These are phyloP conservation scores for Trichogramma dendrolimi DNA, from an alignment of 2,888 invertebrate species.

Conservation along the genomic window DNA sequence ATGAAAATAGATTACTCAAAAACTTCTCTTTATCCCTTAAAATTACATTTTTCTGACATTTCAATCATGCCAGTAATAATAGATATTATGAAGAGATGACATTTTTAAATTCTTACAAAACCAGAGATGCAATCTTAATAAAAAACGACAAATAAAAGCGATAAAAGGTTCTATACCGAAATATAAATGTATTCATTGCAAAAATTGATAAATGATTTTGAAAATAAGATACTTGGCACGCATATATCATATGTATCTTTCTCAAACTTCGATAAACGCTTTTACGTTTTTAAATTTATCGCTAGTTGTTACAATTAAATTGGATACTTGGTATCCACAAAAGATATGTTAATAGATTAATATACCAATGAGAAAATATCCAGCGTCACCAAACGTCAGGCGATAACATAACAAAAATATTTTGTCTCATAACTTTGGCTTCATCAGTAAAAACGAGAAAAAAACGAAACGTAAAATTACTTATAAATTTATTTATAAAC, in stretches of 20 bases:
- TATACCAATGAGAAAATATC: conserved; percentile 28
- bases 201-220: conserved; percentile 12
- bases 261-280: conserved; percentile 17
- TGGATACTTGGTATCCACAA: conserved; percentile 42
- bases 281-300: conserved; percentile 14
- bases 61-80: not conserved
- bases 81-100: not conserved
- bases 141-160: too few species aligned
- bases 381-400: conserved; percentile 20
- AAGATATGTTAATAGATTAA: conserved; percentile 47
- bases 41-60: not conserved
- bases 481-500: conserved; percentile 24
- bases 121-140: too few species aligned
- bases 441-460: conserved; percentile 34
- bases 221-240: conserved; percentile 31
- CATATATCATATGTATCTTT: conserved; percentile 22
- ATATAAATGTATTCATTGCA: conserved; percentile 1
- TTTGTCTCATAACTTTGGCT: conserved; percentile 39
- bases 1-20: conserved; percentile 46
- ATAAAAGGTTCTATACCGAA: conserved; percentile 1
- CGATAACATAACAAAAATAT: conserved; percentile 18
- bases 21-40: conserved; percentile 39
- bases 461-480: conserved; percentile 22
- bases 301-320: conserved; percentile 15
- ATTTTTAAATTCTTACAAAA: too few species aligned